Evolutionary conservation across 2,797 vertebrate species (phyloP).

Genomic region (Sebastes vulpes): DNA sequence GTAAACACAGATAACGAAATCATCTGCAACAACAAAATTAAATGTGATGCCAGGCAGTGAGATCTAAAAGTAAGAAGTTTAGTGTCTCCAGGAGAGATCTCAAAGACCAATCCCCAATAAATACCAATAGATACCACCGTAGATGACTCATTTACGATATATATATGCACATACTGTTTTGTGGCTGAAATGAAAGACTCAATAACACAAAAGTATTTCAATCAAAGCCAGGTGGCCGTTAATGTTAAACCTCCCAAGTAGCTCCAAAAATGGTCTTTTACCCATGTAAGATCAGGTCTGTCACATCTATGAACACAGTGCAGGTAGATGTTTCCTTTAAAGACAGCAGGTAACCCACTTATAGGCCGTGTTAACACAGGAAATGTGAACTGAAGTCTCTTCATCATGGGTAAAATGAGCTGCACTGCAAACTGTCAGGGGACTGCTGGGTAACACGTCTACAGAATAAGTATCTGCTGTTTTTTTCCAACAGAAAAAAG

Average conservation of each 20-base stretch:
- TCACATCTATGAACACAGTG: background rate
- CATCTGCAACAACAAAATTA: slow-evolving; percentile 10
- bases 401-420: slow-evolving; percentile 1
- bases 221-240: background rate
- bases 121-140: background rate
- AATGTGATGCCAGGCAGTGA: background rate
- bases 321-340: background rate
- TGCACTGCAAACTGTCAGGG: background rate
- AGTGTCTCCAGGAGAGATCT: background rate
- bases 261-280: background rate
- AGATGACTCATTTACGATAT: background rate
- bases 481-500: background rate
- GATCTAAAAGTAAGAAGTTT: background rate
- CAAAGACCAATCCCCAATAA: background rate
- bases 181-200: background rate
- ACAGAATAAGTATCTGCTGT: background rate
- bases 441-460: background rate
- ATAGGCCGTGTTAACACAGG: background rate
- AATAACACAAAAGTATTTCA: background rate
- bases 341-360: background rate
- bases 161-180: background rate
- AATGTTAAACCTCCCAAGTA: background rate
- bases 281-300: background rate
- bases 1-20: slow-evolving; percentile 36
- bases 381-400: background rate